Conservation (phyloP, 2,888 invertebrate genomes). For the Eristalis arbustorum region DNA sequence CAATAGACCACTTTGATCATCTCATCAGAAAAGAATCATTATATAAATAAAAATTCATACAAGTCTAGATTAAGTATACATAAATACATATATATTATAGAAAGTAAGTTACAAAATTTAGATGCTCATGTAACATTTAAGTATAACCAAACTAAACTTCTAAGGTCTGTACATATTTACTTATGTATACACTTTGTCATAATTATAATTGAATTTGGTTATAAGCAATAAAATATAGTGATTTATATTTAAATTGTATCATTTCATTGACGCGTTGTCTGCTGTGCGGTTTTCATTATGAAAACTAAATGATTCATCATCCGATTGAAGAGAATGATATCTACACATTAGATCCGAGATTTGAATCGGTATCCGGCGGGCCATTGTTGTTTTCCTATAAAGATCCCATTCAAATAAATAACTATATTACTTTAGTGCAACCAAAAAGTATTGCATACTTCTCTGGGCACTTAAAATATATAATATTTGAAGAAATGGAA, state of each 20-base stretch:
- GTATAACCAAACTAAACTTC: slow-evolving; percentile 53
- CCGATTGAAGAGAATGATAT: no score
- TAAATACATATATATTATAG: slow-evolving; percentile 21
- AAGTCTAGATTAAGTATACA: slow-evolving; percentile 20
- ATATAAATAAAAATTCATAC: slow-evolving; percentile 7
- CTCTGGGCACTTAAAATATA: no score
- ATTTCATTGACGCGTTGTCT: not conserved
- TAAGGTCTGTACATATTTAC: slow-evolving; percentile 56
- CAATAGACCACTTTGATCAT: slow-evolving; percentile 12
- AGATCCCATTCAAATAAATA: no score
- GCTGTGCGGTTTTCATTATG: not conserved
- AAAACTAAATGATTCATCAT: no score
- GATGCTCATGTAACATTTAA: slow-evolving; percentile 62
- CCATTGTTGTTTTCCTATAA: no score
- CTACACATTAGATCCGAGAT: no score
- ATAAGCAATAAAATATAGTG: slow-evolving; percentile 56
- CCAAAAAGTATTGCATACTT: no score
- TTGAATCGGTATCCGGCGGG: no score
- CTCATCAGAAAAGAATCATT: slow-evolving; percentile 6
- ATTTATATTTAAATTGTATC: slow-evolving; percentile 25
- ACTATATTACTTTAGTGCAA: no score
- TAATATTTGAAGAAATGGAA: no score
- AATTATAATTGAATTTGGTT: slow-evolving; percentile 45
- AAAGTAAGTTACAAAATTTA: slow-evolving; percentile 31
- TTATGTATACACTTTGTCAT: slow-evolving; percentile 58